A percentile compares a stretch with the other conserved stretches of the same genome.
Evolutionary conservation across 2,113 vertebrate genomes (phyloP).

Genomic region (Brachypodius melanocephalos): DNA sequence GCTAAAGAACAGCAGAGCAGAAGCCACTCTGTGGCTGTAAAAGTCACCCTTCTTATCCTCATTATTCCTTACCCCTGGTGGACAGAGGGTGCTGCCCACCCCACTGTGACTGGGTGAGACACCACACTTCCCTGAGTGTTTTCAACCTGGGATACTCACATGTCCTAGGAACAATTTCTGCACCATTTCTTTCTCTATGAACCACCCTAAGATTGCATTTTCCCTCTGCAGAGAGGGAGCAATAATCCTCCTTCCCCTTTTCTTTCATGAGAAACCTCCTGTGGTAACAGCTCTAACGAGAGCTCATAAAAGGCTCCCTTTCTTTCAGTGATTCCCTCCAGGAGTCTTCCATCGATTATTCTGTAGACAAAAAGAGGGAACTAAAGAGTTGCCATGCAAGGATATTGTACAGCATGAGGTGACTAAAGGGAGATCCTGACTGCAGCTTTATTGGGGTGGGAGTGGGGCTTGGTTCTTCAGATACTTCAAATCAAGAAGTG

Average conservation of each 20-base stretch:
- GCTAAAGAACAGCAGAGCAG: not conserved
- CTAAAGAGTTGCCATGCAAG: not conserved
- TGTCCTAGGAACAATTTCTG: not conserved
- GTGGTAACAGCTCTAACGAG: not conserved
- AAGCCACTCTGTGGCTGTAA: not conserved
- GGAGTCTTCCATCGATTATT: not conserved
- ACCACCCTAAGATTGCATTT: rapidly evolving
- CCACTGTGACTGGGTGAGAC: not conserved
- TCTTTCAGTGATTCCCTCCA: not conserved
- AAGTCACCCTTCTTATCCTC: not conserved
- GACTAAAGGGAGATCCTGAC: not conserved
- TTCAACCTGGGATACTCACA: rapidly evolving
- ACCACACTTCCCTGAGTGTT: not conserved
- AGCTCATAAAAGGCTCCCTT: not conserved
- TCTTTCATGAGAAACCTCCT: not conserved
- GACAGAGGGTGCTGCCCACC: not conserved
- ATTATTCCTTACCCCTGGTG: not conserved
- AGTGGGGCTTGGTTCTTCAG: not conserved
- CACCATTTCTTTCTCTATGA: rapidly evolving
- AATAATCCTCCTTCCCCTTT: not conserved
- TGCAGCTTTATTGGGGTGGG: not conserved
- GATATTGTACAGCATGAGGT: not conserved
- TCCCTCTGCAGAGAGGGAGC: not conserved
- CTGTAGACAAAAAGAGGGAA: not conserved
- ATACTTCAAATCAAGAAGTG: not conserved